phyloP scores from a whole-genome alignment of 2,888 invertebrate species.

The Onthophagus sagittarius region DNA sequence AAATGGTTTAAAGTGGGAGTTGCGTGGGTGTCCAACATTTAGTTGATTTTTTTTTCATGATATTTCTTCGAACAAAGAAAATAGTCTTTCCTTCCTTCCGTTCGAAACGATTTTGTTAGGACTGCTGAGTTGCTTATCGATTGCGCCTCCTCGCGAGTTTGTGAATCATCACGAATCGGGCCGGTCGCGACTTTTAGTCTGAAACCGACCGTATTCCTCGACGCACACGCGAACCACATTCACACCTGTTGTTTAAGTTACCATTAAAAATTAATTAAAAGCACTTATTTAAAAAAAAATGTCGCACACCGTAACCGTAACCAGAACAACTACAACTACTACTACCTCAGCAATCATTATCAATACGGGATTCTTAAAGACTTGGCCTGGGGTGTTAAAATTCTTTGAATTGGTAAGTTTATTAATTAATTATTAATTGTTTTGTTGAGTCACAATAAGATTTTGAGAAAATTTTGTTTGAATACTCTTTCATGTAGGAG shows the following conservation, averaged over 20 bases:
- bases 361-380: conserved; percentile 77
- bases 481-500: background rate
- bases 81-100: background rate
- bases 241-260: background rate
- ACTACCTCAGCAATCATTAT: conserved; percentile 72
- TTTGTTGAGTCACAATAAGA: background rate
- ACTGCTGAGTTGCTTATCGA: background rate
- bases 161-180: background rate
- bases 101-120: background rate
- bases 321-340: conserved; percentile 75
- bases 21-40: background rate
- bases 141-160: background rate
- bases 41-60: background rate
- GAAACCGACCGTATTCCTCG: background rate
- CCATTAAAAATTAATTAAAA: background rate
- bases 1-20: background rate
- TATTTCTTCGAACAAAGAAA: background rate
- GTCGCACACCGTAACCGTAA: conserved; percentile 87
- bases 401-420: conserved; percentile 71
- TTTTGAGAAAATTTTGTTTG: background rate
- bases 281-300: conserved; percentile 51
- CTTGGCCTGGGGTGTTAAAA: conserved; percentile 76
- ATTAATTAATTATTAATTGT: background rate
- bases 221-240: background rate
- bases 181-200: background rate